Evolutionary conservation across 1,140 invertebrate species (phyloP), one percentile per base, ranked within the genome.

Genomic region (Calephelis nemesis): DNA sequence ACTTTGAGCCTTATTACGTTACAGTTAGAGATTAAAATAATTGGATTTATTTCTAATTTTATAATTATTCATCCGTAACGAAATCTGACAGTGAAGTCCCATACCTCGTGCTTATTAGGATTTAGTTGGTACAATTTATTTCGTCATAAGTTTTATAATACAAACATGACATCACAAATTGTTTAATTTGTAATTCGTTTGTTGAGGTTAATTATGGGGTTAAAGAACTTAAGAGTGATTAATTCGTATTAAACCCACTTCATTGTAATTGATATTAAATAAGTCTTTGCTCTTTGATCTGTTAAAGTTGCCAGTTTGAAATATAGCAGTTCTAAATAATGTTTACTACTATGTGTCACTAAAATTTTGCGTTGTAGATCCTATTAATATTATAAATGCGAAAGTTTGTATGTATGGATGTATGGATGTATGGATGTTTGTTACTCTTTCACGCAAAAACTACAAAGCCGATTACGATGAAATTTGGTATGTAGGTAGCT

Each of bases 131-230:
- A 82, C 73, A 84, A 83, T 87, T 77, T 85, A 80, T 76, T 75
- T 84, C 74, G 74, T 68, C 81, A 81, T 69, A 62, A 83, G 83
- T 85, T 84, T 79, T 84, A 73, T 83, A 88, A 83, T 83, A 87
- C 82, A 87, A 84, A 88, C 84, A 83, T 75, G 78, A 84, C 72
- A 77, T 72, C 48, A 68, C 83, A 87, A 88, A 88, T 87, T 78
- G 79, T 88, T 88, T 89, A 83, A 89, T 87, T 88, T 88, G 82
- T 90, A 77, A 84, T 83, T 74, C 79, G 74, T 88, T 84, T 88
- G 78, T 85, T 77, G 75, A 76, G 69, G 75, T 83, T 90, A 88
- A 88, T 88, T 85, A 83, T 82, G 80, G 70, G 77, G 75, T 72
- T 40, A 64, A 47, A 13, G 15, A 47, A 45, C 62, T 65, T 65